A percentile compares a stretch with the other conserved stretches of the same genome.
Conservation (phyloP, 2,797 vertebrate species). For the Lateolabrax maculatus region DNA sequence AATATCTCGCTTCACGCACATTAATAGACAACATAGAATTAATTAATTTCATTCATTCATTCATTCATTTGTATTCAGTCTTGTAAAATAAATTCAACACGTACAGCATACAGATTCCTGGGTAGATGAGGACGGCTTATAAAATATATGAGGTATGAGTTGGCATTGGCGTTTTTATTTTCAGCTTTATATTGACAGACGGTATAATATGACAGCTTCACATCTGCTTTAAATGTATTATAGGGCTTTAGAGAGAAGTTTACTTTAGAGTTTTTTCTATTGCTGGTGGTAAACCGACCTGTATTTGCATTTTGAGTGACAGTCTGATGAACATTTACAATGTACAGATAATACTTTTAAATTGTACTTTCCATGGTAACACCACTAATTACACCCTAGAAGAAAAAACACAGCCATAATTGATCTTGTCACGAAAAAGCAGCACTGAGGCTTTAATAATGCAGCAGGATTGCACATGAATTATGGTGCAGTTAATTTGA, state of each 20-base stretch:
- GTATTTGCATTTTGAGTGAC: conserved; percentile 45
- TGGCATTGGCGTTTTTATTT: not conserved
- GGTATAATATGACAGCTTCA: not conserved
- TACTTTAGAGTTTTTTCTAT: conserved; percentile 1
- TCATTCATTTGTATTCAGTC: conserved; percentile 4
- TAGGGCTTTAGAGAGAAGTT: conserved; percentile 6
- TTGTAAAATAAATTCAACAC: not conserved
- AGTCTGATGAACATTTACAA: conserved; percentile 48
- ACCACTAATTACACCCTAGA: conserved; percentile 50
- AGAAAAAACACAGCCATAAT: conserved; percentile 54
- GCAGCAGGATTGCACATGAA: conserved; percentile 47
- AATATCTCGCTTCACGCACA: not conserved
- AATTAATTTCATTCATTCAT: not conserved
- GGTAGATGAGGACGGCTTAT: not conserved
- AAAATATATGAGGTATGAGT: not conserved
- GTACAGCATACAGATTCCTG: not conserved
- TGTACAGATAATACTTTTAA: conserved; percentile 39
- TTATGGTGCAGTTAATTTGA: conserved; percentile 52
- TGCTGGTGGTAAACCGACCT: conserved; percentile 36
- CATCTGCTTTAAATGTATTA: conserved; percentile 15
- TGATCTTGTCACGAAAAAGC: conserved; percentile 48
- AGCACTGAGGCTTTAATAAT: conserved; percentile 49
- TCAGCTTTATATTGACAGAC: not conserved
- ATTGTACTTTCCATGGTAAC: conserved; percentile 58
- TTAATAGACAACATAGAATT: not conserved